Percentiles rank a stretch among this genome's conserved stretches.
Conservation (phyloP, 2,888 invertebrate genomes). For the Polymixis lichenea region DNA sequence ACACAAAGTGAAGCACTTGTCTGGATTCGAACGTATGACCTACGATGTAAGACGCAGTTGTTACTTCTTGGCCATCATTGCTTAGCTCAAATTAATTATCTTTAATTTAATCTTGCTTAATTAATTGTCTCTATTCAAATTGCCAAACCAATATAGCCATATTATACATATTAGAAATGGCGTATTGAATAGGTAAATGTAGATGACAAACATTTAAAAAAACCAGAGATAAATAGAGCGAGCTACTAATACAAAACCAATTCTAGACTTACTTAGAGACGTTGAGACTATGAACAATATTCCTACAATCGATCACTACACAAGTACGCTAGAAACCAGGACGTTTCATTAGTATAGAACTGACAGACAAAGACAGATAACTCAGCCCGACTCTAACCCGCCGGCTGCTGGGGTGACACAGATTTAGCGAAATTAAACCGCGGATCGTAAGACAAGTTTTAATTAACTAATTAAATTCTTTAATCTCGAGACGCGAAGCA, state of each 20-base stretch:
- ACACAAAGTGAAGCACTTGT: too few species aligned
- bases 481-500: conserved; percentile 34
- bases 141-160: background rate
- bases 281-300: conserved; percentile 19
- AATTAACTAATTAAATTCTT: conserved; percentile 51
- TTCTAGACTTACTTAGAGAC: background rate
- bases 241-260: conserved; percentile 1
- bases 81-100: too few species aligned
- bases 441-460: conserved; percentile 43
- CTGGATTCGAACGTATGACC: too few species aligned
- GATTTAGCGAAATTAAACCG: conserved; percentile 56
- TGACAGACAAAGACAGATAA: conserved; percentile 57
- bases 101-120: conserved; percentile 1
- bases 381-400: conserved; percentile 38
- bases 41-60: too few species aligned
- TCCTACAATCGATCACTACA: conserved; percentile 28
- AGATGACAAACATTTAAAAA: background rate
- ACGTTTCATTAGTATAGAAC: conserved; percentile 54
- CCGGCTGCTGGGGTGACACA: conserved; percentile 43
- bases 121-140: background rate
- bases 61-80: too few species aligned
- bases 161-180: background rate
- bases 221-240: background rate
- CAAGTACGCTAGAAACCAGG: conserved; percentile 37
- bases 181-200: background rate